These are phyloP conservation scores for Ichneumoninae sp. DNA, from an alignment of 2,888 invertebrate genomes.

Conservation along the genomic window DNA sequence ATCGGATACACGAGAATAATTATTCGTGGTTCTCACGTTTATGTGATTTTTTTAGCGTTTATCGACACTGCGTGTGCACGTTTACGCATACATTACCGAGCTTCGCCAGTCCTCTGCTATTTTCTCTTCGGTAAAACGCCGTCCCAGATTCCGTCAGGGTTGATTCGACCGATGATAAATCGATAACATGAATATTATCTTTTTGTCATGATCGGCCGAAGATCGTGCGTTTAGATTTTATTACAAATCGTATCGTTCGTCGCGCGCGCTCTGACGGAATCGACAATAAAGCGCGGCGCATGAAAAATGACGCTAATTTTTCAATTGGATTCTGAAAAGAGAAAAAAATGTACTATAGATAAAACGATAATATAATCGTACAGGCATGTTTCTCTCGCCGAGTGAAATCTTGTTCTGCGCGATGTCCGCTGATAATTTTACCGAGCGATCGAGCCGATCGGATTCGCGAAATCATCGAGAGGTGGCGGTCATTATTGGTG, in stretches of 20 bases:
- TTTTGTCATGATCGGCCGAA: not conserved
- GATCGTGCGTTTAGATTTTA: not conserved
- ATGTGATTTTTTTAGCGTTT: too few species aligned
- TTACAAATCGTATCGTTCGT: not conserved
- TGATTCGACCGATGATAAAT: not conserved
- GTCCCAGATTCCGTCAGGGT: not conserved
- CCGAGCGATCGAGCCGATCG: not conserved
- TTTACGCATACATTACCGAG: not conserved
- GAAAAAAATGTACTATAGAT: not conserved
- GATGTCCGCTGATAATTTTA: slow-evolving; percentile 21
- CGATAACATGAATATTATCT: not conserved
- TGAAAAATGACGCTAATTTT: slow-evolving; percentile 16
- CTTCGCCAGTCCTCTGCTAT: not conserved
- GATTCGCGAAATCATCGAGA: not conserved
- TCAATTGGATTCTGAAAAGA: not conserved
- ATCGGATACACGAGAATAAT: too few species aligned
- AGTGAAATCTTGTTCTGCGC: not conserved
- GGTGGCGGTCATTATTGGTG: slow-evolving; percentile 15
- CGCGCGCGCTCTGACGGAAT: not conserved
- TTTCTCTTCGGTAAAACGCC: not conserved
- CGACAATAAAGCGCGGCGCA: not conserved
- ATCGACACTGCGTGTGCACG: too few species aligned
- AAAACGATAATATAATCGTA: not conserved
- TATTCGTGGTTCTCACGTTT: too few species aligned
- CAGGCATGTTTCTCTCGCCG: not conserved